Evolutionary conservation across 2,888 invertebrate species (phyloP), one percentile per base, ranked within the genome.

Genomic region (Iselma pallidipennis): DNA sequence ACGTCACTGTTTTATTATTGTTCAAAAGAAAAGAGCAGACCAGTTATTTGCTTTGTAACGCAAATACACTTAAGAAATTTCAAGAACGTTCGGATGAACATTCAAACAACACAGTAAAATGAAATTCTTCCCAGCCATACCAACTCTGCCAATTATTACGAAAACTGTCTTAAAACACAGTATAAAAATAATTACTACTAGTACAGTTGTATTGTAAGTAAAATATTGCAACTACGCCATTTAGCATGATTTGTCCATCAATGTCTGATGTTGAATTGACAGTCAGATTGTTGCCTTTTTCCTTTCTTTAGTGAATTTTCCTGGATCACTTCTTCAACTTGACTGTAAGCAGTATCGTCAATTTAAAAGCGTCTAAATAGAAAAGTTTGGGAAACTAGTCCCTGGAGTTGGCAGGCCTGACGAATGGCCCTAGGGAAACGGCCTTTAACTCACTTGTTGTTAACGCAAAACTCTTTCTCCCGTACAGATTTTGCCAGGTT

Each of bases 391-490:
- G 55, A 65, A 57, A 68, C 66, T 66, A 63, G 65, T 63, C 69
- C 66, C 68, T 67, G 68, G 67, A 66, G 67, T 65, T 71, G 68
- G 66, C 69, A 70, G 67, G 59, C 66, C 68, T 72, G 71, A 72
- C 71, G 68, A 64, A 72, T 71, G 54, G 68, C 71, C 61, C 65
- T 61, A 49, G 71, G 68, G 69, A 71, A 66, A n/a, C 31, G 7
- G 59, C 59, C 57, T 57, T 57, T 57, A 45, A 63, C 56, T 63
- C 60, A 23, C 12, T 45, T 45, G 45, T 67, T 65, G 60, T 57
- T 57, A 65, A 56, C 55, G 31, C 49, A 63, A 63, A 65, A 42
- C 16, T 19, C 42, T 65, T 62, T 64, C 61, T 29, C 53, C 16
- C 48, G 14, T 55, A 49, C 23, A 31, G 57, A 54, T 53, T 54